Base-by-base conservation (phyloP, 2,888 invertebrate species). In the Phorcus lineatus region DNA sequence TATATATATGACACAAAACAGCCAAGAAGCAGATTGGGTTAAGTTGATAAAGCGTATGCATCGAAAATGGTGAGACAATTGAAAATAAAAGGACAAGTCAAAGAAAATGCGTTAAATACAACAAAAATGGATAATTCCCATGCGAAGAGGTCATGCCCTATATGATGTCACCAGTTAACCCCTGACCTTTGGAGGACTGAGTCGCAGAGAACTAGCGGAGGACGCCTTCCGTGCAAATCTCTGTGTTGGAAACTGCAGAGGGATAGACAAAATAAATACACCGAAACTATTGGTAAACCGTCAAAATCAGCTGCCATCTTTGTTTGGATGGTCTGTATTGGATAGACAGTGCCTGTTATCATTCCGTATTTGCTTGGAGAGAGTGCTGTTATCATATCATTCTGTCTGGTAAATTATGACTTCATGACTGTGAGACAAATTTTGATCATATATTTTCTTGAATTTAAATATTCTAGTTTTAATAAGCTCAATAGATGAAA, bases 191-290 rank as follows among this genome's bases (percentile, higher is more conserved):
- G 93, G 91, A 57, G 93, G 93, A 93, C 98, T 98, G 94, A 97
- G 95, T 85, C 91, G 84, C 13, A 98, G 95, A 92, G 98, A 98
- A 95, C 98, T 98, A 93, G 98, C 98, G 91, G 98, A 98, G 90
- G 98, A 97, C 92, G 98, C 97, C 95, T 98, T 98, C 94, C 98
- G 96, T 94, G 97, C 97, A 95, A 98, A 98, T 95, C 98, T 98
- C 96, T 97, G 98, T 94, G 97, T 97, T 93, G 97, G 98, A 95
- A 97, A 97, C 98, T 98, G 96, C 94, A 96, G 91, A 80, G 77
- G 55, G 80, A 84, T 74, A 74, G 78, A 79, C 54, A 82, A 57
- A 78, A 53, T n/a, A 53, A 53, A 19, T 52, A 78, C 36, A 57
- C 57, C n/a, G 52, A 74, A 47, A 36, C 67, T 67, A 6, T 67